Conservation (phyloP, 2,797 vertebrate genomes). For the Galaxias olidus region DNA sequence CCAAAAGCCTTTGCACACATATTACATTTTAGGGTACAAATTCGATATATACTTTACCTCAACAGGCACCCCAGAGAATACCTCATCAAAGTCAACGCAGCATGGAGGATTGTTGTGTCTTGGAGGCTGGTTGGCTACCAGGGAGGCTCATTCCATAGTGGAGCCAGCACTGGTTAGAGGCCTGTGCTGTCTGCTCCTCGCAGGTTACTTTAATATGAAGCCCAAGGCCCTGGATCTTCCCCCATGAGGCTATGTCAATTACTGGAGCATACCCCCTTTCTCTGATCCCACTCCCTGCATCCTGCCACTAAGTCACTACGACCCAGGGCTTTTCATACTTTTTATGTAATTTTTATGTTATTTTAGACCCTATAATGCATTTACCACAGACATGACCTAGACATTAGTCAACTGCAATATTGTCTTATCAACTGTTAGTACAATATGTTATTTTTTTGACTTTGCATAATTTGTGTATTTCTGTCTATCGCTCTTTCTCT, state of each 20-base stretch:
- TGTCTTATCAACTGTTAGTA: no score
- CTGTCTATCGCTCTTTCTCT: neutral
- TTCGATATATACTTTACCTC: no score
- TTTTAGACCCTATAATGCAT: neutral
- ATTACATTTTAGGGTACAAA: no score
- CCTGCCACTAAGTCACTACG: neutral
- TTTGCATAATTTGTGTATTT: neutral
- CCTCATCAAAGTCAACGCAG: constrained; percentile 2
- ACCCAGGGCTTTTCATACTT: no score
- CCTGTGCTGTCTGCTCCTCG: constrained; percentile 69
- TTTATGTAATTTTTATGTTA: neutral
- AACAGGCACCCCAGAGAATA: no score
- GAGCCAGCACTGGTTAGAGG: constrained; percentile 68
- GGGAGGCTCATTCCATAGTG: constrained; percentile 69
- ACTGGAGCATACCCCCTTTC: constrained; percentile 50
- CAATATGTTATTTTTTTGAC: no score
- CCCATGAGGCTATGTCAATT: constrained; percentile 61
- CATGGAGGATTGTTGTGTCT: constrained; percentile 3
- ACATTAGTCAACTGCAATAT: no score
- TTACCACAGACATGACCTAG: no score
- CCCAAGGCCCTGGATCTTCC: constrained; percentile 59
- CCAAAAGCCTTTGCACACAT: no score
- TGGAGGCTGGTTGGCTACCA: constrained; percentile 12
- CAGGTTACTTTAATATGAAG: constrained; percentile 70
- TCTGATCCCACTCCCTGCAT: constrained; percentile 23